phyloP scores from a whole-genome alignment of 2,888 invertebrate species.

The Apoda limacodes region DNA sequence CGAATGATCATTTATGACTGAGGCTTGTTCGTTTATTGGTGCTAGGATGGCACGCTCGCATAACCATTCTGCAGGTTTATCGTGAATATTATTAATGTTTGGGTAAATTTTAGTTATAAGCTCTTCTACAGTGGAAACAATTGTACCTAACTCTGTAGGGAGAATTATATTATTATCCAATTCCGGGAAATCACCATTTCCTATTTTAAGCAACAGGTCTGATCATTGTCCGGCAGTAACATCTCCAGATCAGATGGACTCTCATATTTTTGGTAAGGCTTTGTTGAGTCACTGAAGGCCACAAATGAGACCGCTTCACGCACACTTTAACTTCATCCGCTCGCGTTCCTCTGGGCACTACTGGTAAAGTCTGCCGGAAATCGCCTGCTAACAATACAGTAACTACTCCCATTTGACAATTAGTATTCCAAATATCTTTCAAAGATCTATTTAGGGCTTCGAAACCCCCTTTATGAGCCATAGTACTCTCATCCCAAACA shows the following conservation, averaged over 20 bases:
- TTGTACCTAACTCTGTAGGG: too few species aligned
- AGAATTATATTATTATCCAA: too few species aligned
- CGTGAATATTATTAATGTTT: too few species aligned
- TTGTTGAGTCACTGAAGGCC: conserved; percentile 8
- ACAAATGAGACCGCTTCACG: conserved; percentile 18
- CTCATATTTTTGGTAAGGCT: conserved; percentile 5
- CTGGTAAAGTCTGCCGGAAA: conserved; percentile 15
- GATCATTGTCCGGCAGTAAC: too few species aligned
- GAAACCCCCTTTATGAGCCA: conserved; percentile 21
- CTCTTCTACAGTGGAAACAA: too few species aligned
- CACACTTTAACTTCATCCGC: conserved; percentile 16
- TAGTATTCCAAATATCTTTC: conserved; percentile 14
- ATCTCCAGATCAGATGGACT: conserved; percentile 3
- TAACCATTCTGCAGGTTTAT: too few species aligned
- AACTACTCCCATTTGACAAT: conserved; percentile 14
- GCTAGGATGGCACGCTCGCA: too few species aligned
- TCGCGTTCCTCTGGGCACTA: conserved; percentile 13
- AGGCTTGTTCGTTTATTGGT: too few species aligned
- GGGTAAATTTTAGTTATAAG: too few species aligned
- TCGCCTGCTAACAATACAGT: conserved; percentile 16
- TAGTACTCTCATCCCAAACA: conserved; percentile 21
- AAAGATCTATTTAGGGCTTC: conserved; percentile 16
- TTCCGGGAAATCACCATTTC: too few species aligned
- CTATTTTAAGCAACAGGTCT: too few species aligned
- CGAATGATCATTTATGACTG: too few species aligned